These are phyloP conservation scores for Gymnoscopelus braueri DNA, from an alignment of 2,797 vertebrate species.

Conservation along the genomic window DNA sequence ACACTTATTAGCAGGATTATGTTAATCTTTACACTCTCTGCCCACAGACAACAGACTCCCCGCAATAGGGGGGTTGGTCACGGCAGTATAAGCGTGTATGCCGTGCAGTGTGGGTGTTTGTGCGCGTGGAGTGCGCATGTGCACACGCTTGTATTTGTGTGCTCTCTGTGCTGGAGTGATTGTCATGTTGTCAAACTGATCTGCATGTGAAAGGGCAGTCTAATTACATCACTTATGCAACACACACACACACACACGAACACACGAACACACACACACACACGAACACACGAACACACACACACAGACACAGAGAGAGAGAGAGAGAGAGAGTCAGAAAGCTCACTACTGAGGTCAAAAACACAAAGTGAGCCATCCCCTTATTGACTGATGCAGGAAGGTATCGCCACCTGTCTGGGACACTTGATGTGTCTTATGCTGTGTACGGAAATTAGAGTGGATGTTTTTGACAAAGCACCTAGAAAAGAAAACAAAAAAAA, in stretches of 20 bases:
- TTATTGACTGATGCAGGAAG: slow-evolving; percentile 51
- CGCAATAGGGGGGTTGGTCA: slow-evolving; percentile 75
- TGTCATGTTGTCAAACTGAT: slow-evolving; percentile 81
- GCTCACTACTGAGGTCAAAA: slow-evolving; percentile 65
- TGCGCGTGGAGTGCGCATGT: slow-evolving; percentile 32
- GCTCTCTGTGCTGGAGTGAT: slow-evolving; percentile 65
- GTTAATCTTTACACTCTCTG: slow-evolving; percentile 86
- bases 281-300: slow-evolving; percentile 48
- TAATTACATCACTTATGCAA: slow-evolving; percentile 84
- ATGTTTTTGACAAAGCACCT: slow-evolving; percentile 52
- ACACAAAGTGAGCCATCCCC: slow-evolving; percentile 54
- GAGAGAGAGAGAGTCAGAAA: slow-evolving; percentile 6
- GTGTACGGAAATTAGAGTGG: slow-evolving; percentile 36
- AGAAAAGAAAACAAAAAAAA: slow-evolving; percentile 27
- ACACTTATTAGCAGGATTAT: slow-evolving; percentile 88
- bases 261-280: slow-evolving; percentile 45
- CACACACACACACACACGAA: slow-evolving; percentile 37
- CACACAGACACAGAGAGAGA: slow-evolving; percentile 1
- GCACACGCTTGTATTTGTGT: slow-evolving; percentile 8
- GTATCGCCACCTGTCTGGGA: slow-evolving; percentile 67
- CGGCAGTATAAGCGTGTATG: slow-evolving; percentile 66
- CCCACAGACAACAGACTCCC: slow-evolving; percentile 82
- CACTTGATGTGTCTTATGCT: slow-evolving; percentile 41
- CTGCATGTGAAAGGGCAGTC: slow-evolving; percentile 77
- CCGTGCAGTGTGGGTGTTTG: slow-evolving; percentile 33